These are phyloP conservation scores for Borostomias antarcticus DNA, from an alignment of 2,797 vertebrate genomes.

Conservation along the genomic window DNA sequence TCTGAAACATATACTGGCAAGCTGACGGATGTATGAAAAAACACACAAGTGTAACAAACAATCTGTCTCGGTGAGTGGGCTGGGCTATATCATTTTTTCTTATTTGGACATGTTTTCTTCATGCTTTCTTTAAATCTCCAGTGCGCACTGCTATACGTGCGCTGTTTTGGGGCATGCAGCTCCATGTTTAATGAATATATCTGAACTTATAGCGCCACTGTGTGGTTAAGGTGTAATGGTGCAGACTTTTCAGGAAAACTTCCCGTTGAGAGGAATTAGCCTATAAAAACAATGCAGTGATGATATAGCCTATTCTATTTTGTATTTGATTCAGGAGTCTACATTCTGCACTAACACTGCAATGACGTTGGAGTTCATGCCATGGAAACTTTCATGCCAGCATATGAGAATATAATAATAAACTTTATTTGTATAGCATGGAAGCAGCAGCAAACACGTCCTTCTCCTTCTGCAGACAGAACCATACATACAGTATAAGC, in stretches of 20 bases:
- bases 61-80: constrained; percentile 42
- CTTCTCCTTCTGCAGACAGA: too few species aligned
- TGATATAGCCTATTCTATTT: not conserved
- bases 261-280: not conserved
- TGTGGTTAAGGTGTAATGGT: not conserved
- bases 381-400: too few species aligned
- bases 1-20: constrained; percentile 80
- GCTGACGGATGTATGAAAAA: constrained; percentile 86
- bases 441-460: too few species aligned
- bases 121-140: too few species aligned
- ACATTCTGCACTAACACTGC: not conserved
- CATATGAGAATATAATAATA: too few species aligned
- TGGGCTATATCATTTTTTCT: not conserved
- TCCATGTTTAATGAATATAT: not conserved
- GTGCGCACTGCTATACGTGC: too few species aligned
- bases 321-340: not conserved
- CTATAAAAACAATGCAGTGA: not conserved
- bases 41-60: not conserved
- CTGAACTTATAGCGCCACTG: not conserved
- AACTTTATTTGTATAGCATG: too few species aligned
- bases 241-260: not conserved
- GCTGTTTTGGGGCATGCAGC: too few species aligned
- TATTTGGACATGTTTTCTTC: too few species aligned
- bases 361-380: too few species aligned
- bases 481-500: too few species aligned